These are phyloP conservation scores for Papilio glaucus DNA, from an alignment of 1,140 invertebrate genomes.

Conservation along the genomic window DNA sequence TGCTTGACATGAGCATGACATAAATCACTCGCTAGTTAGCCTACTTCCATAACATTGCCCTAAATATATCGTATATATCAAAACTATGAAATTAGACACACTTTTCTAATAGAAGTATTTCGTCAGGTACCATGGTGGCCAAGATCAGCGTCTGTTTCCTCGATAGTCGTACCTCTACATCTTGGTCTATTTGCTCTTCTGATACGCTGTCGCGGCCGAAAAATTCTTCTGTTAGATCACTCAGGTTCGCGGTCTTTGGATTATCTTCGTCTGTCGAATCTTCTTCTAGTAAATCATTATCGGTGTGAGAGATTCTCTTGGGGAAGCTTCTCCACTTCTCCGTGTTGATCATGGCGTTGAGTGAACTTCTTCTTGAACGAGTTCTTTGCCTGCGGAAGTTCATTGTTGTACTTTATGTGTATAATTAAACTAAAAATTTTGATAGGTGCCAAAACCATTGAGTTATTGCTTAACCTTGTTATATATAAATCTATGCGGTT, in stretches of 20 bases:
- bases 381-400: slow-evolving; percentile 62
- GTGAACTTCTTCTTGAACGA: slow-evolving; percentile 59
- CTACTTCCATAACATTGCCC: too few relatives aligned
- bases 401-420: slow-evolving; percentile 52
- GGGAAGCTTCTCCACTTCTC: slow-evolving; percentile 64
- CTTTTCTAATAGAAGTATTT: slow-evolving; percentile 71
- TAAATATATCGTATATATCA: background rate
- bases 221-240: slow-evolving; percentile 68
- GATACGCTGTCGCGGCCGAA: slow-evolving; percentile 60
- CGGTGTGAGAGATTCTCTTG: slow-evolving; percentile 53
- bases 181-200: slow-evolving; percentile 60
- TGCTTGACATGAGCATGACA: too few relatives aligned
- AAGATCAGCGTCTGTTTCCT: slow-evolving; percentile 70
- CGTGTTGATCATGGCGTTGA: slow-evolving; percentile 55
- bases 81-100: slow-evolving; percentile 42
- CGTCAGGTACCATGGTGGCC: slow-evolving; percentile 74
- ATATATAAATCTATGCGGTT: slow-evolving; percentile 52
- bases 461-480: background rate
- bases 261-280: slow-evolving; percentile 57
- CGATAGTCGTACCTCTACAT: slow-evolving; percentile 57
- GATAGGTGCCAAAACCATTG: slow-evolving; percentile 42
- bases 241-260: slow-evolving; percentile 55
- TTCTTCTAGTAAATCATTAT: slow-evolving; percentile 48
- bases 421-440: slow-evolving; percentile 57
- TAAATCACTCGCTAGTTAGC: too few relatives aligned